These are phyloP conservation scores for Odontomachus brunneus DNA, from an alignment of 1,140 invertebrate species.

Conservation along the genomic window DNA sequence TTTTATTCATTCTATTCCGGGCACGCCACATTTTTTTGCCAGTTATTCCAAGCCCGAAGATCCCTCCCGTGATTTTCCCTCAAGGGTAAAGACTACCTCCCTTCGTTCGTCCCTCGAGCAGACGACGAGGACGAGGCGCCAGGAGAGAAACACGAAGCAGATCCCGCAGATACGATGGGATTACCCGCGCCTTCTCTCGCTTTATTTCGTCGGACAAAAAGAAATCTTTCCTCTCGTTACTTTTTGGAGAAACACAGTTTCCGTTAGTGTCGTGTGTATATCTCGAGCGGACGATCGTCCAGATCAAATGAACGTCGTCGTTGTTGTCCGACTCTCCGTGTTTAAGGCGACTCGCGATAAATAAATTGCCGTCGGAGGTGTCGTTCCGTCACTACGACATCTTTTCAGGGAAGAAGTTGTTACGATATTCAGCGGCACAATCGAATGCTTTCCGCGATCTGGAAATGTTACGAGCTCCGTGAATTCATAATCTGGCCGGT, in stretches of 20 bases:
- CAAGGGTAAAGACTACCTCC: slow-evolving; percentile 8
- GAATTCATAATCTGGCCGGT: slow-evolving; percentile 37
- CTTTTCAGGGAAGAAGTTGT: slow-evolving; percentile 9
- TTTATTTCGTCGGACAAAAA: neutral
- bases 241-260: too few species aligned
- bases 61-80: neutral
- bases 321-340: too few species aligned
- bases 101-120: neutral
- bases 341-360: too few species aligned
- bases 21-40: neutral
- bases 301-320: too few species aligned
- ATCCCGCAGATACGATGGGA: neutral
- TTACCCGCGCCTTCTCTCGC: neutral
- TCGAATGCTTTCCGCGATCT: neutral
- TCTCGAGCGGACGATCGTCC: too few species aligned
- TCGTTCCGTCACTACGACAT: neutral
- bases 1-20: slow-evolving; percentile 37
- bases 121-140: neutral
- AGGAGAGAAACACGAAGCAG: neutral
- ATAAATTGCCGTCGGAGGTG: neutral
- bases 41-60: neutral
- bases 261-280: too few species aligned
- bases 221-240: neutral
- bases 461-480: slow-evolving; percentile 38
- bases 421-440: neutral